Evolutionary conservation across 2,888 invertebrate species (phyloP).

Genomic region (Idaea biselata): DNA sequence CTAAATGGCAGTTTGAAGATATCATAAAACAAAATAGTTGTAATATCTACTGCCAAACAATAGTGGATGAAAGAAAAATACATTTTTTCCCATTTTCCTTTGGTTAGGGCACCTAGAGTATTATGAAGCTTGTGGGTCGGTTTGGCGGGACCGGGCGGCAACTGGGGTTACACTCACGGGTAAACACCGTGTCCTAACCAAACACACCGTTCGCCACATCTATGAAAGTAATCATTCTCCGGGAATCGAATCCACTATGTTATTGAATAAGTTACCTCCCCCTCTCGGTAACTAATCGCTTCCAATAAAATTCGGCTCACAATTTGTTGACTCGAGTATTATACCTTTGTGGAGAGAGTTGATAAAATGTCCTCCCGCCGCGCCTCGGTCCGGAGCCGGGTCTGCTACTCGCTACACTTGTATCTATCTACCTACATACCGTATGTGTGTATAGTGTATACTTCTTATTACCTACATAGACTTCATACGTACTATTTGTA

Average conservation of each 20-base stretch:
- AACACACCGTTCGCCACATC: background rate
- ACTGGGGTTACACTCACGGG: background rate
- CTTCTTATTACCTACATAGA: background rate
- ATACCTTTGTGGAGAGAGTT: background rate
- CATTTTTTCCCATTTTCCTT: no score
- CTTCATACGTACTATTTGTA: no score
- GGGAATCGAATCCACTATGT: background rate
- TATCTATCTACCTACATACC: background rate
- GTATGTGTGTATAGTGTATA: background rate
- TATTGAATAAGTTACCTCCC: background rate
- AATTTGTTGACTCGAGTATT: conserved; percentile 1
- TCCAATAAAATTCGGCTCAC: background rate
- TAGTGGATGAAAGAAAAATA: no score
- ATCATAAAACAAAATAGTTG: no score
- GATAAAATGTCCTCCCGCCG: background rate
- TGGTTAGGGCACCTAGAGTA: background rate
- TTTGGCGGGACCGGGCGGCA: background rate
- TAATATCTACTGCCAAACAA: no score
- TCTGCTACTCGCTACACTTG: no score
- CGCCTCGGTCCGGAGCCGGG: background rate
- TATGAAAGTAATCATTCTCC: background rate
- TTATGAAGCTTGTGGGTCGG: background rate
- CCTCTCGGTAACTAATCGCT: background rate
- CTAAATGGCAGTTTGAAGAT: no score
- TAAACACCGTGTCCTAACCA: background rate